phyloP scores from a whole-genome alignment of 2,888 invertebrate species.

The Anthophora plumipes region DNA sequence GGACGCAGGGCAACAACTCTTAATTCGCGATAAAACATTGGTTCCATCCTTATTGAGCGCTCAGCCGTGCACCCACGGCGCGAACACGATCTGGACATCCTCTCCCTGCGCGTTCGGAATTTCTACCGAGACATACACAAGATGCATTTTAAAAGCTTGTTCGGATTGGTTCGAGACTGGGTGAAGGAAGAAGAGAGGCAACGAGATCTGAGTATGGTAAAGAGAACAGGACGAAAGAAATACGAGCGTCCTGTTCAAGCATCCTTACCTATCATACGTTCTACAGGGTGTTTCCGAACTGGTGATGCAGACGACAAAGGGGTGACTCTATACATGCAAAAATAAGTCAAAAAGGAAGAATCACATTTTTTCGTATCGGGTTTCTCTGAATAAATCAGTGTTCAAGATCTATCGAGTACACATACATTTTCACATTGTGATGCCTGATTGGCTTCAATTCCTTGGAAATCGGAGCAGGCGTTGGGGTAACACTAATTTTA shows the following conservation, averaged over 20 bases:
- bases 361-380: too few species aligned
- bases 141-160: constrained; percentile 43
- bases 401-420: too few species aligned
- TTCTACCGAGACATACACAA: constrained; percentile 18
- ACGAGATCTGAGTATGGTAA: neutral
- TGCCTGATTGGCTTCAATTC: too few species aligned
- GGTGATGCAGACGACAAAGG: too few species aligned
- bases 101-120: constrained; percentile 41
- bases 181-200: neutral
- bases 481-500: too few species aligned
- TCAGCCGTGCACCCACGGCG: constrained; percentile 71
- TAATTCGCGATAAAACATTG: constrained; percentile 81
- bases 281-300: too few species aligned
- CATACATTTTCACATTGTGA: too few species aligned
- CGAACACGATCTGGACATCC: constrained; percentile 73
- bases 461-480: too few species aligned
- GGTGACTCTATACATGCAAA: too few species aligned
- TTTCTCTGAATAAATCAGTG: too few species aligned
- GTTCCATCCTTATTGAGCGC: constrained; percentile 71
- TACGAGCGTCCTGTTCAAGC: neutral
- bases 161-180: constrained; percentile 23
- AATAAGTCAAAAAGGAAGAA: too few species aligned
- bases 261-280: too few species aligned
- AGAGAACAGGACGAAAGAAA: neutral
- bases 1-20: constrained; percentile 63